Evolutionary conservation across 2,888 invertebrate genomes (phyloP).

Genomic region (Pomacea canaliculata): DNA sequence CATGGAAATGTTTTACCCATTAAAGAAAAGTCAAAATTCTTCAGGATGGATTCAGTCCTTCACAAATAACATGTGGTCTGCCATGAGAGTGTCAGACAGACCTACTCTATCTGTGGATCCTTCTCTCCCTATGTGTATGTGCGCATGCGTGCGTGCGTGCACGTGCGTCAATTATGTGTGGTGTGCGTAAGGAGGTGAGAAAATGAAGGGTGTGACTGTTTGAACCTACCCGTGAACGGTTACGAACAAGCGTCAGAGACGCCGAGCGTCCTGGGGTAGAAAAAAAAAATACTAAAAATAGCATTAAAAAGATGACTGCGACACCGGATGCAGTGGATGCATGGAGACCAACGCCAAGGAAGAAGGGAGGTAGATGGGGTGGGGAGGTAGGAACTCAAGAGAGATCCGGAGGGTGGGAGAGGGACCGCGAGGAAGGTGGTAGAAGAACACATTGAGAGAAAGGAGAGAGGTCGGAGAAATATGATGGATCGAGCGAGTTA

Average conservation of each 20-base stretch:
- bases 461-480: not conserved
- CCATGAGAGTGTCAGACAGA: no score
- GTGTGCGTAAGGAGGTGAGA: not conserved
- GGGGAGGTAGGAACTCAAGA: not conserved
- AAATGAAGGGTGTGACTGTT: no score
- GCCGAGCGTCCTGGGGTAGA: no score
- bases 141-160: conserved; percentile 8
- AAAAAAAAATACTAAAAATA: no score
- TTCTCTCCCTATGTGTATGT: not conserved
- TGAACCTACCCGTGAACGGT: no score
- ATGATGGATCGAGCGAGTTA: not conserved
- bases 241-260: no score
- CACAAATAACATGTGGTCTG: no score
- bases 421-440: not conserved
- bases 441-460: not conserved
- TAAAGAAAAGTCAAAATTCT: no score
- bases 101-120: no score
- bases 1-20: no score
- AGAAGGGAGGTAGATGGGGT: not conserved
- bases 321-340: not conserved
- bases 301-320: no score
- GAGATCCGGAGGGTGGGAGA: not conserved
- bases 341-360: not conserved
- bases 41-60: not conserved
- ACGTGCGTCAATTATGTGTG: conserved; percentile 1